A percentile compares a stretch with the other conserved stretches of the same genome.
Evolutionary conservation across 2,888 invertebrate genomes (phyloP).

Genomic region (Athalia rosae): DNA sequence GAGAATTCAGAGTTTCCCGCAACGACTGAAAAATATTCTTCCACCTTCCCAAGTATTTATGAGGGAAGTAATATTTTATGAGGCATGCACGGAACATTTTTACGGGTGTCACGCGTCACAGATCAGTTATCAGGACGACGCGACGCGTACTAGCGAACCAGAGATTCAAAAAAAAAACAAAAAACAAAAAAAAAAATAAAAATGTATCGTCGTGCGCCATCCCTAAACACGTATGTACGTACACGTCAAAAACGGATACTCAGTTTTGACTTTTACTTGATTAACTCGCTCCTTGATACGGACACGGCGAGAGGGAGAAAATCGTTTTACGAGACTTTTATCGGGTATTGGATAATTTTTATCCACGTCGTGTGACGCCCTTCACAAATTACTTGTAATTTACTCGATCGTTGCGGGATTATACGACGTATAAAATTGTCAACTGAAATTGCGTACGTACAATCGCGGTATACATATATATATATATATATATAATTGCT

Average conservation of each 20-base stretch:
- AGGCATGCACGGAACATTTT: conserved; percentile 35
- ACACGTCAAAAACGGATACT: too few species aligned
- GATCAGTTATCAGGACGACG: conserved; percentile 38
- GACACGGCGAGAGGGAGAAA: neutral
- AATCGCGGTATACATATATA: too few species aligned
- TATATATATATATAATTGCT: too few species aligned
- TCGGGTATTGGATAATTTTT: neutral
- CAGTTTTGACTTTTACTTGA: neutral
- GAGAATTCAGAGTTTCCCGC: neutral
- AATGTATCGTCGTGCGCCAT: too few species aligned
- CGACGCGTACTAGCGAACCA: neutral
- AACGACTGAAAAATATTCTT: conserved; percentile 16
- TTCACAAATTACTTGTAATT: conserved; percentile 7
- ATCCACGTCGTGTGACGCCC: conserved; percentile 15
- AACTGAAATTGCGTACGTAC: neutral
- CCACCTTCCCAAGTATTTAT: conserved; percentile 30
- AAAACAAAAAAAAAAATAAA: neutral
- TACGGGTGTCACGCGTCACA: conserved; percentile 36
- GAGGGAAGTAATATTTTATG: conserved; percentile 30
- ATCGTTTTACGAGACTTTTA: conserved; percentile 28
- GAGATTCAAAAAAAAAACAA: neutral
- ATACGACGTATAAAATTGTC: neutral
- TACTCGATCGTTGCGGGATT: neutral
- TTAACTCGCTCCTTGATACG: neutral
- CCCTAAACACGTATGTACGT: neutral